A percentile compares a stretch with the other conserved stretches of the same genome.
Evolutionary conservation across 2,888 invertebrate genomes (phyloP).

Genomic region (Bimastos eiseni): DNA sequence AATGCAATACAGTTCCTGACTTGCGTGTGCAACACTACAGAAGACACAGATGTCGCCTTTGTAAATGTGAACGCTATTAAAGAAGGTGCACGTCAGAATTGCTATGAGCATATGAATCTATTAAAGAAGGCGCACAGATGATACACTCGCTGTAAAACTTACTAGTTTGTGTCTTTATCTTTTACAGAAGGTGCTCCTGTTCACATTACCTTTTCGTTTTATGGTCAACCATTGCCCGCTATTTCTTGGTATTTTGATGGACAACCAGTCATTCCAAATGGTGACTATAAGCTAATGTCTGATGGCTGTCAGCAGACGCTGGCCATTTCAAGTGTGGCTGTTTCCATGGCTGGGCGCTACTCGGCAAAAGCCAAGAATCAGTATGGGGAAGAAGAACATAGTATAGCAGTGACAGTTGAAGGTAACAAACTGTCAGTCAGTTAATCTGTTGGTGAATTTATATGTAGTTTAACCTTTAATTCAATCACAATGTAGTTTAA

Average conservation of each 20-base stretch:
- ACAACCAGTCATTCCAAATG: constrained; percentile 29
- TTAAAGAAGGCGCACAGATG: not conserved
- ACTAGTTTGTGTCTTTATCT: not conserved
- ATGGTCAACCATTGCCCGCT: constrained; percentile 71
- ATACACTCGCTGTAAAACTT: not conserved
- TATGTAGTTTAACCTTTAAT: not conserved
- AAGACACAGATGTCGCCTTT: not conserved
- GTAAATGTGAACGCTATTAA: not conserved
- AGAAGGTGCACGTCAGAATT: not conserved
- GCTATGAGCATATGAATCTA: not conserved
- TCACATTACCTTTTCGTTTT: constrained; percentile 74
- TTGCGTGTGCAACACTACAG: not conserved
- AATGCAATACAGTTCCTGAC: not conserved
- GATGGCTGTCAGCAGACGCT: constrained; percentile 60
- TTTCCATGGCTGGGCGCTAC: constrained; percentile 80
- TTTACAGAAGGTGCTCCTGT: constrained; percentile 52
- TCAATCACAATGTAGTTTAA: not conserved
- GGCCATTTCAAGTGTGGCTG: constrained; percentile 78
- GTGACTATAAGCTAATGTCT: constrained; percentile 32
- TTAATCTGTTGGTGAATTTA: too few species aligned
- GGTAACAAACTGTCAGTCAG: constrained; percentile 15
- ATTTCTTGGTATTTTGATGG: constrained; percentile 74
- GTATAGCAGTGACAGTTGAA: constrained; percentile 71
- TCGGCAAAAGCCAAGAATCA: constrained; percentile 90
- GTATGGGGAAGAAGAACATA: constrained; percentile 81